A percentile compares a stretch with the other conserved stretches of the same genome.
phyloP scores from a whole-genome alignment of 2,888 invertebrate species.

The Fragum sueziense region DNA sequence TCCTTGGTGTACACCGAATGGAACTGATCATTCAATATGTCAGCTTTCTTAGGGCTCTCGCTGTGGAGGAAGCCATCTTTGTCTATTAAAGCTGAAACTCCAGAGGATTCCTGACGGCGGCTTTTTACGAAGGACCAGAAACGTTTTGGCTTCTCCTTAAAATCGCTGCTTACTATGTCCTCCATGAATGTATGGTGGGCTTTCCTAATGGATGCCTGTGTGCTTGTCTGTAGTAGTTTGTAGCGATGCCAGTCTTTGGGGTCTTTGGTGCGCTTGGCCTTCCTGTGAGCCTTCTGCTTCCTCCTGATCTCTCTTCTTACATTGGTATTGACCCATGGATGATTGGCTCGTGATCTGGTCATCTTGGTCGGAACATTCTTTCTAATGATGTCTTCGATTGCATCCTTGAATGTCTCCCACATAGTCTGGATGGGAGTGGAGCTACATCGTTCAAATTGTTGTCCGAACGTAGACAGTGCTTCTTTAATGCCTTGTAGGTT shows the following conservation, averaged over 20 bases:
- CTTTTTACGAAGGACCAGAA: too few species aligned
- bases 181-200: slow-evolving; percentile 23
- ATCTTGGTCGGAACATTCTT: neutral
- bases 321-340: slow-evolving; percentile 34
- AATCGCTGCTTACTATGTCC: neutral
- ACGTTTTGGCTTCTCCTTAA: too few species aligned
- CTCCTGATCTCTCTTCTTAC: slow-evolving; percentile 17
- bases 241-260: slow-evolving; percentile 18
- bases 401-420: neutral
- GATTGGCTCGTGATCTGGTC: too few species aligned
- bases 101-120: too few species aligned
- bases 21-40: too few species aligned
- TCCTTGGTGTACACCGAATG: too few species aligned
- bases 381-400: neutral
- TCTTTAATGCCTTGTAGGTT: neutral
- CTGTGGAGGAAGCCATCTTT: neutral
- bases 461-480: neutral
- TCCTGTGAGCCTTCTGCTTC: slow-evolving; percentile 29
- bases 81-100: too few species aligned
- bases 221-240: slow-evolving; percentile 26
- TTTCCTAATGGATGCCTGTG: slow-evolving; percentile 10
- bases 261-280: slow-evolving; percentile 1
- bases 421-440: slow-evolving; percentile 7
- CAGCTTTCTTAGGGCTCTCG: too few species aligned
- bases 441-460: too few species aligned